phyloP scores from a whole-genome alignment of 2,797 vertebrate species.

The Scarus forsteni region DNA sequence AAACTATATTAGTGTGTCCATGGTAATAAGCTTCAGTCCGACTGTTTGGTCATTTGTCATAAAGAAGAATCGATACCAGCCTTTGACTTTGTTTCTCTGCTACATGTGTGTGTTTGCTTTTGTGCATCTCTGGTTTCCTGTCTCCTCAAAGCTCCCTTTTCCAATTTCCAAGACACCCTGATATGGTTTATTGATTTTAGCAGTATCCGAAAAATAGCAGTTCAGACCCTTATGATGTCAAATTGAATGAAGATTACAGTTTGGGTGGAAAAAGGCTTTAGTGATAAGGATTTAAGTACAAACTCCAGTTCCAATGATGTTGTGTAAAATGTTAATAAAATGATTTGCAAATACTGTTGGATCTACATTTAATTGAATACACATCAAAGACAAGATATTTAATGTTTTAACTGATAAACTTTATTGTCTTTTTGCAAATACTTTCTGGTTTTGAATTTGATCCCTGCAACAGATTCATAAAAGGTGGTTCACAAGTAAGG shows the following conservation, averaged over 20 bases:
- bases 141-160: slow-evolving; percentile 24
- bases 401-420: no score
- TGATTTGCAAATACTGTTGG: no score
- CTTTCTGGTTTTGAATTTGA: no score
- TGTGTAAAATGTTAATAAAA: no score
- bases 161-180: slow-evolving; percentile 11
- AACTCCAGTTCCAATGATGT: no score
- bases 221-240: neutral
- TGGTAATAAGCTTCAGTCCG: neutral
- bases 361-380: no score
- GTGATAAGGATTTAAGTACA: neutral
- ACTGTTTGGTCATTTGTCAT: slow-evolving; percentile 50
- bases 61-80: slow-evolving; percentile 60
- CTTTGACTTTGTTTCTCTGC: slow-evolving; percentile 26
- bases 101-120: slow-evolving; percentile 4
- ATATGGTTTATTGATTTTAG: slow-evolving; percentile 1
- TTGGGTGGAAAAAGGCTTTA: neutral
- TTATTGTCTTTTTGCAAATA: no score
- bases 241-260: neutral
- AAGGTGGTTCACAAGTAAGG: no score
- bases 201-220: neutral
- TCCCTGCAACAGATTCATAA: no score
- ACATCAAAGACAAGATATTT: no score
- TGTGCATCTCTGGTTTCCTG: slow-evolving; percentile 31
- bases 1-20: neutral